These are phyloP conservation scores for Smutsia gigantea DNA, from an alignment of 2,797 vertebrate species.

Conservation along the genomic window DNA sequence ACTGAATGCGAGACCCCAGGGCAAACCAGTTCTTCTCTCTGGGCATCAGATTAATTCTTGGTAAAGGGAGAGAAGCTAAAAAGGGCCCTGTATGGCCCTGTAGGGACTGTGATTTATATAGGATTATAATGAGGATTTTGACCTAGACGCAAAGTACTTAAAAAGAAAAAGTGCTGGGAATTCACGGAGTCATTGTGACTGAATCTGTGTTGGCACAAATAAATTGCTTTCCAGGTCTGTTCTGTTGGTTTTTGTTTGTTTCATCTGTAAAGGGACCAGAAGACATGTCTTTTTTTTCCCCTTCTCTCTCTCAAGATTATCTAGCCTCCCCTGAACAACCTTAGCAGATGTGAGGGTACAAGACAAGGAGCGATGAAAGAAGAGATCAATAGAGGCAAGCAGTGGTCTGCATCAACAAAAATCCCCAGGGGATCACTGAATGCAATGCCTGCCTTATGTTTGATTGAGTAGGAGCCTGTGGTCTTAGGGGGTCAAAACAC, in stretches of 20 bases:
- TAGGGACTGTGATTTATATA: neutral
- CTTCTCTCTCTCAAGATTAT: neutral
- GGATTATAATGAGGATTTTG: neutral
- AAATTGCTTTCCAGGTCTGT: neutral
- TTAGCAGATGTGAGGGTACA: neutral
- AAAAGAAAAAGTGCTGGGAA: neutral
- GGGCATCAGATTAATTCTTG: neutral
- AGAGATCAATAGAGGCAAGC: neutral
- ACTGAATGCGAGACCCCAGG: neutral
- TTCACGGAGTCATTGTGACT: neutral
- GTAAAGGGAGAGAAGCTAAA: neutral
- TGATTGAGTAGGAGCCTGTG: neutral
- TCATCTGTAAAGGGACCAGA: conserved; percentile 1
- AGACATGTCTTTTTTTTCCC: neutral
- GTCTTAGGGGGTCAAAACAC: neutral
- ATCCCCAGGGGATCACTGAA: too few relatives aligned
- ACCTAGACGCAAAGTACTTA: neutral
- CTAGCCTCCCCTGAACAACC: neutral
- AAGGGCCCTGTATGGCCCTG: neutral
- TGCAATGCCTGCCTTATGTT: too few relatives aligned
- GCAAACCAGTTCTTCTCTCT: neutral
- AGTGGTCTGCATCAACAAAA: neutral
- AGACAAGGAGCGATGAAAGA: neutral
- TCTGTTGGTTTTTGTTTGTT: neutral
- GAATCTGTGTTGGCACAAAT: neutral